Conservation (phyloP, 2,797 vertebrate species). For the Molothrus ater region DNA sequence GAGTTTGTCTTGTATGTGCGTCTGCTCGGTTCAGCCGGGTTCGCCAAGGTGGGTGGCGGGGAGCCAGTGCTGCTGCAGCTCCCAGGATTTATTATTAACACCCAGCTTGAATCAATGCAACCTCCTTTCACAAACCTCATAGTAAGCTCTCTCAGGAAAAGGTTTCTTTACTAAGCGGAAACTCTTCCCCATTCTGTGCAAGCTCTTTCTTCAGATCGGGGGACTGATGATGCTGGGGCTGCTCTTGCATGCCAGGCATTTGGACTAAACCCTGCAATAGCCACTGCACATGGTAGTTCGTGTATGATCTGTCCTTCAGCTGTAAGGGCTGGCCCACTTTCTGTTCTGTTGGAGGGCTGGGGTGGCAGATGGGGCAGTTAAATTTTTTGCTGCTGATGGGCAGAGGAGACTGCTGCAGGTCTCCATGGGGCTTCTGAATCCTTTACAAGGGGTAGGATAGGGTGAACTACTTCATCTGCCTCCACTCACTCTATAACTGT, state of each 20-base stretch:
- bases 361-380: constrained; percentile 41
- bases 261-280: neutral
- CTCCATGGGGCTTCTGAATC: neutral
- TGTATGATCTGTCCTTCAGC: neutral
- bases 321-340: neutral
- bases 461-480: neutral
- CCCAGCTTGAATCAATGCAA: neutral
- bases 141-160: neutral
- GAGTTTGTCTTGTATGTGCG: constrained; percentile 18
- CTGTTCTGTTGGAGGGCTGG: neutral
- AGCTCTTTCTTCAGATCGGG: neutral
- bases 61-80: constrained; percentile 7
- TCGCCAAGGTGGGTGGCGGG: constrained; percentile 6
- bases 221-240: neutral
- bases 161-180: neutral
- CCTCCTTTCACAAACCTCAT: neutral
- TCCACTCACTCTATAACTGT: neutral
- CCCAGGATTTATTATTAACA: constrained; percentile 21
- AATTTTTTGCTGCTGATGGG: constrained; percentile 28
- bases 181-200: neutral
- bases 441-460: neutral
- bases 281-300: neutral
- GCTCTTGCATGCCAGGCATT: neutral
- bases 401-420: neutral
- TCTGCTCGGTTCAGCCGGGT: constrained; percentile 27